phyloP scores from a whole-genome alignment of 1,140 invertebrate species.

The Drosophila eugracilis region DNA sequence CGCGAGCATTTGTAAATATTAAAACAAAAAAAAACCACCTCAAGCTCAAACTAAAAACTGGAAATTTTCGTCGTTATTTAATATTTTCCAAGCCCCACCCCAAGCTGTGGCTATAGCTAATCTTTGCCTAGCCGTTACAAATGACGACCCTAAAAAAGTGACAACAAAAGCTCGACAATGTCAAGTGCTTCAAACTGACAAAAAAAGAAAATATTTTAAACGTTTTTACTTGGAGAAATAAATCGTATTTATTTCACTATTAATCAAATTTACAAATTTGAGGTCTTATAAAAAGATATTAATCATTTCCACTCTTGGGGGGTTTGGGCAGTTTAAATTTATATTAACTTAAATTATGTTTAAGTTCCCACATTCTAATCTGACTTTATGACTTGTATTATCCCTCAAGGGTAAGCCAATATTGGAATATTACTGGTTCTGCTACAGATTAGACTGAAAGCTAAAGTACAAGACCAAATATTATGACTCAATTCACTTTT shows the following conservation, averaged over 20 bases:
- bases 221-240: not conserved
- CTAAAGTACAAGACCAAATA: constrained; percentile 11
- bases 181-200: constrained; percentile 41
- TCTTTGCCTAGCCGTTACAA: constrained; percentile 58
- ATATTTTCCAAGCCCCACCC: constrained; percentile 25
- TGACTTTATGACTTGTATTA: not conserved
- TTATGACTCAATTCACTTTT: constrained; percentile 7
- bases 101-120: constrained; percentile 52
- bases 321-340: no score
- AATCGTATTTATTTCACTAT: not conserved
- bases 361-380: no score
- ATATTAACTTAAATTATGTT: no score
- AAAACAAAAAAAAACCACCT: constrained; percentile 34
- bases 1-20: constrained; percentile 67
- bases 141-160: constrained; percentile 40
- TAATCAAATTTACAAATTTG: not conserved
- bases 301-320: no score
- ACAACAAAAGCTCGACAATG: constrained; percentile 46
- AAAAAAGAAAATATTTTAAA: constrained; percentile 4
- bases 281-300: no score
- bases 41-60: constrained; percentile 46
- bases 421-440: constrained; percentile 1
- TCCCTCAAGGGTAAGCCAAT: no score
- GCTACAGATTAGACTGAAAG: constrained; percentile 8
- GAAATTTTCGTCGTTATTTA: constrained; percentile 40